Conservation (phyloP, 2,113 vertebrate genomes). For the Hemichromis elongatus region DNA sequence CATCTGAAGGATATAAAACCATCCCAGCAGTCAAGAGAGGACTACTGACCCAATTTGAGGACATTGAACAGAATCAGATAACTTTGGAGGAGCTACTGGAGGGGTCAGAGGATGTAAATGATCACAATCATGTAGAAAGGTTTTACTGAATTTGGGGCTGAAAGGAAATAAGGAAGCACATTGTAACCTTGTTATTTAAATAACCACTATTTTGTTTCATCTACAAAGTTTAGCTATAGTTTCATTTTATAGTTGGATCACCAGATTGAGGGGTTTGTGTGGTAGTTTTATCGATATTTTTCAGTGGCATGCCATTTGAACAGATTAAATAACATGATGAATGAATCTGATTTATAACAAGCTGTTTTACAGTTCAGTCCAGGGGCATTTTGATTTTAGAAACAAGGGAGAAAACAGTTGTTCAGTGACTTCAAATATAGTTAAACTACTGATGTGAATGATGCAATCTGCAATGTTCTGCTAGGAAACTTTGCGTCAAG, state of each 20-base stretch:
- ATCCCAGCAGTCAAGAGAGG: slow-evolving; percentile 31
- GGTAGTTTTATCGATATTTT: neutral
- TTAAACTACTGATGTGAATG: neutral
- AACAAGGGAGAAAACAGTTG: accelerated
- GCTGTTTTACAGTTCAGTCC: neutral
- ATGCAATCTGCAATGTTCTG: neutral
- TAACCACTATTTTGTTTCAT: neutral
- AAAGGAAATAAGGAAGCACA: neutral
- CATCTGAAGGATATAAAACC: slow-evolving; percentile 10
- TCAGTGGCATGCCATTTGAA: neutral
- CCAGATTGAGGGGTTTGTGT: accelerated
- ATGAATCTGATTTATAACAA: neutral
- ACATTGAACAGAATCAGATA: slow-evolving; percentile 52
- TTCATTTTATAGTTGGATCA: neutral
- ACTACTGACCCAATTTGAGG: slow-evolving; percentile 63
- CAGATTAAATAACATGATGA: neutral
- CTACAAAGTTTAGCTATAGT: neutral
- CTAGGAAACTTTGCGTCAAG: neutral
- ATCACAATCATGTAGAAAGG: neutral
- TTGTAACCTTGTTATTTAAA: neutral
- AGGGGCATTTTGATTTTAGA: neutral
- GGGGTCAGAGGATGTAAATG: neutral
- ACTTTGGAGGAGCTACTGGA: slow-evolving; percentile 22
- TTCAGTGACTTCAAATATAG: accelerated
- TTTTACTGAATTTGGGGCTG: neutral